A percentile compares a stretch with the other conserved stretches of the same genome.
Conservation (phyloP, 2,113 vertebrate genomes). For the Cottus gobio region DNA sequence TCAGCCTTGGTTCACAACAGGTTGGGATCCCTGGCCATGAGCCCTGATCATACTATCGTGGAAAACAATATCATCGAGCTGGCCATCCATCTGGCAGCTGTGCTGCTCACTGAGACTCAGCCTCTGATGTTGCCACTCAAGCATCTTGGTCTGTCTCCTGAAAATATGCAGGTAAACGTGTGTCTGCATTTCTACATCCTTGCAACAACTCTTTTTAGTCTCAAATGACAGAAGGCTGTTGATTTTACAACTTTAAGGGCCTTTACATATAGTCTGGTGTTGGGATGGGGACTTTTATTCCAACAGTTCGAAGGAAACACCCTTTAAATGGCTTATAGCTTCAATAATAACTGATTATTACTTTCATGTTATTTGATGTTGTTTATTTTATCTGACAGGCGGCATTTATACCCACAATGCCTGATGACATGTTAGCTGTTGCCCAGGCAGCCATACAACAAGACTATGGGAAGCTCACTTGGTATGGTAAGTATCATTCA, state of each 20-base stretch:
- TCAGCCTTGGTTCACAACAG: constrained; percentile 79
- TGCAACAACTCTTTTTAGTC: background rate
- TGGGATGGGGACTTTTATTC: too few species aligned
- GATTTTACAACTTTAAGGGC: background rate
- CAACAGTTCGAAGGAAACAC: background rate
- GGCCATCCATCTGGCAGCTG: constrained; percentile 76
- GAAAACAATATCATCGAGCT: constrained; percentile 73
- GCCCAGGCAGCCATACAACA: constrained; percentile 59
- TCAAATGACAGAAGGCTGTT: background rate
- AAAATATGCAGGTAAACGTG: constrained; percentile 84
- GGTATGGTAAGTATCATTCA: constrained; percentile 88
- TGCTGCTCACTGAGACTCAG: constrained; percentile 78
- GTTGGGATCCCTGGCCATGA: constrained; percentile 58
- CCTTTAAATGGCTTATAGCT: background rate
- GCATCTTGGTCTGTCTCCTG: constrained; percentile 81
- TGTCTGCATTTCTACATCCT: background rate
- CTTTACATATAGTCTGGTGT: too few species aligned
- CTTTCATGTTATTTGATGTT: background rate
- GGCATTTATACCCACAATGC: constrained; percentile 91
- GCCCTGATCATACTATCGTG: background rate
- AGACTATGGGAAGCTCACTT: background rate
- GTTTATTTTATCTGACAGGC: constrained; percentile 63
- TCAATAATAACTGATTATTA: background rate
- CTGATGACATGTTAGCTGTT: constrained; percentile 85
- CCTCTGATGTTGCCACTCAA: constrained; percentile 80